Conservation (phyloP, 37 sponge, comb jelly and placozoan genomes). For the Haliclona indistincta region DNA sequence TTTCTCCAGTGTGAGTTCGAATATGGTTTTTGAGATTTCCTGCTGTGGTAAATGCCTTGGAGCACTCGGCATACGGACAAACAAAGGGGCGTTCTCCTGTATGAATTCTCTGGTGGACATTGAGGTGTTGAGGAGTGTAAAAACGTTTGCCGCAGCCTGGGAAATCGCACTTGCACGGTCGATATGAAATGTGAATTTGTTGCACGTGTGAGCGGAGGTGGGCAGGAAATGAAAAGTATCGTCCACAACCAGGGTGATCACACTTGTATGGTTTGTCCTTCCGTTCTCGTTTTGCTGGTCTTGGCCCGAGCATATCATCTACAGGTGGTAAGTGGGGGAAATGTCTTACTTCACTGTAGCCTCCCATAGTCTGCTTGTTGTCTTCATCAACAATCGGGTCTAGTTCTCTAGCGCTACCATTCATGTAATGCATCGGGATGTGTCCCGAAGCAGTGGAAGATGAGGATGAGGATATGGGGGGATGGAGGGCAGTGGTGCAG, state of each 20-base stretch:
- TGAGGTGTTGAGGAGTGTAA: slow-evolving; percentile 85
- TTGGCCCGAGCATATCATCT: background rate
- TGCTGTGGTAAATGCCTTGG: slow-evolving; percentile 85
- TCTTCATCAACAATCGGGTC: background rate
- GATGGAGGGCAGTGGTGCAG: background rate
- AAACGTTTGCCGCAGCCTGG: slow-evolving; percentile 84
- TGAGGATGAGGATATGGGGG: background rate
- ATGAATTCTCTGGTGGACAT: slow-evolving; percentile 74
- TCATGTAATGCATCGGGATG: background rate
- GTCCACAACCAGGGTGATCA: slow-evolving; percentile 78
- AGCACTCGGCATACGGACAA: slow-evolving; percentile 74
- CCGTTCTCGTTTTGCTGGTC: slow-evolving; percentile 6
- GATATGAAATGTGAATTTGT: slow-evolving; percentile 75
- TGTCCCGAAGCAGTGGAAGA: background rate
- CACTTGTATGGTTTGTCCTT: slow-evolving; percentile 78
- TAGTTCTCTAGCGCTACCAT: too few relatives aligned
- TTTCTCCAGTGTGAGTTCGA: slow-evolving; percentile 86
- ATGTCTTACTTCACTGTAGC: slow-evolving; percentile 7
- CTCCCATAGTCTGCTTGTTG: background rate
- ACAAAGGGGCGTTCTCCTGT: slow-evolving; percentile 83
- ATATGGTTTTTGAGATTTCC: slow-evolving; percentile 88
- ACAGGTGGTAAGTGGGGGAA: background rate
- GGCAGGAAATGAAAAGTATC: slow-evolving; percentile 76
- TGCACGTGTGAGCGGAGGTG: slow-evolving; percentile 78
- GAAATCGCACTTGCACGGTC: slow-evolving; percentile 85